Base-by-base conservation (phyloP, 2,888 invertebrate species). In the Drosophila buzzatii region DNA sequence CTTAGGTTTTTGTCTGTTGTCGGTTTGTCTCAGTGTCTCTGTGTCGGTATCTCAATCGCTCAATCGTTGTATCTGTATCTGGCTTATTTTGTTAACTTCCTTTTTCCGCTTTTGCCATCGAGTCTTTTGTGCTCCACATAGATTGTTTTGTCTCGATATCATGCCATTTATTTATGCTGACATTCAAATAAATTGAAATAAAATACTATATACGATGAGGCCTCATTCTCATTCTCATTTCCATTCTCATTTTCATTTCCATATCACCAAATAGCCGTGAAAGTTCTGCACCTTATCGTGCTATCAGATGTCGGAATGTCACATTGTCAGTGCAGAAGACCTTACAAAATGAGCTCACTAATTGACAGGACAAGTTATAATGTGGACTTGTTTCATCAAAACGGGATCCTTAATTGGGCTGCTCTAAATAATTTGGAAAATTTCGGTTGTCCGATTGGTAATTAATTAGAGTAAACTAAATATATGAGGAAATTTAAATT, bases 11-110 rank as follows among this genome's bases (percentile, higher is more conserved):
- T 72, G 74, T 76, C 47, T 70, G 61, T 39, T 79, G 57, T 77
- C 64, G 65, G 53, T 71, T 60, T 60, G 33, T 51, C 51, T 51
- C 61, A 61, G 62, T 52, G 62, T 55, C 44, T 56, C 64, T 53
- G 49, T 73, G 71, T 73, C 85, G 85, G 71, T 81, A 66, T 89
- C 86, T 82, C 79, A 75, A 86, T 86, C 82, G 85, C 86, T 81
- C 77, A 76, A 85, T 85, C 81, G 85, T 72, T 80, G 79, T 86
- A 89, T 86, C 86, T 80, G 79, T 86, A 89, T 86, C 86, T 86
- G 87, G 87, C 89, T 89, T 86, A 86, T 86, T 84, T 86, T 79
- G 82, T 89, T 82, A 89, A 86, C 86, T 86, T 86, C 86, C 89
- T 85, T 81, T 85, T 89, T 84, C 86, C 84, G 89, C 75, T 84